Conservation (phyloP, 1,140 invertebrate species). For the Eubasilissa regina region DNA sequence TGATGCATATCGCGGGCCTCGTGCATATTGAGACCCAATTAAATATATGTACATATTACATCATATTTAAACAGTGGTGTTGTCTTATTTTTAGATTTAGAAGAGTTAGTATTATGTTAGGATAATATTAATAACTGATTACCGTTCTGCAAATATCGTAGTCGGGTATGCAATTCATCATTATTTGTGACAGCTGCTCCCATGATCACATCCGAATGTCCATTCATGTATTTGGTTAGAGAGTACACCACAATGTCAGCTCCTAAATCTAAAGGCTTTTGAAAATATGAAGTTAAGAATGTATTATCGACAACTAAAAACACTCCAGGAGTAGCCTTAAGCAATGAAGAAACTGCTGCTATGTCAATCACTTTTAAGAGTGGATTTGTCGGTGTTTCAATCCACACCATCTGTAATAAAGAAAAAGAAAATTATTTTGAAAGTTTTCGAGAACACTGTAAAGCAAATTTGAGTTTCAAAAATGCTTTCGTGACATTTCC, state of each 20-base stretch:
- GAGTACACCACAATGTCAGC: slow-evolving; percentile 96
- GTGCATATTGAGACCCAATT: too few species aligned
- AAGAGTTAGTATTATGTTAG: too few species aligned
- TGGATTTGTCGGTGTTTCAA: slow-evolving; percentile 99
- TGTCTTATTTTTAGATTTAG: too few species aligned
- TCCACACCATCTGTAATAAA: slow-evolving; percentile 88
- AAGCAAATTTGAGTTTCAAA: too few species aligned
- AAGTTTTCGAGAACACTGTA: too few species aligned
- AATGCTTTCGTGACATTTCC: too few species aligned
- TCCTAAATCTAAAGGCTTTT: slow-evolving; percentile 91
- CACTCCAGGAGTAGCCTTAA: slow-evolving; percentile 77
- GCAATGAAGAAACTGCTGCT: slow-evolving; percentile 78
- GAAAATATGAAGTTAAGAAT: slow-evolving; percentile 96
- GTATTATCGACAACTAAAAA: slow-evolving; percentile 97
- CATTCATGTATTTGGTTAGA: slow-evolving; percentile 98
- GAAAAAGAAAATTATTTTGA: slow-evolving; percentile 2
- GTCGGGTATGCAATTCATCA: slow-evolving; percentile 79
- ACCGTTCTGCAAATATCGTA: slow-evolving; percentile 95
- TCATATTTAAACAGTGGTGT: too few species aligned
- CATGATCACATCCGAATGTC: slow-evolving; percentile 98
- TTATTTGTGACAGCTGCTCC: slow-evolving; percentile 87
- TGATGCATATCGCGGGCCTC: too few species aligned
- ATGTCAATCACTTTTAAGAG: slow-evolving; percentile 94
- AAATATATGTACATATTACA: too few species aligned
- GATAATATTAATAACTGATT: slow-evolving; percentile 54